Conservation (phyloP, 2,888 invertebrate species). For the Drosophila melanosoma region DNA sequence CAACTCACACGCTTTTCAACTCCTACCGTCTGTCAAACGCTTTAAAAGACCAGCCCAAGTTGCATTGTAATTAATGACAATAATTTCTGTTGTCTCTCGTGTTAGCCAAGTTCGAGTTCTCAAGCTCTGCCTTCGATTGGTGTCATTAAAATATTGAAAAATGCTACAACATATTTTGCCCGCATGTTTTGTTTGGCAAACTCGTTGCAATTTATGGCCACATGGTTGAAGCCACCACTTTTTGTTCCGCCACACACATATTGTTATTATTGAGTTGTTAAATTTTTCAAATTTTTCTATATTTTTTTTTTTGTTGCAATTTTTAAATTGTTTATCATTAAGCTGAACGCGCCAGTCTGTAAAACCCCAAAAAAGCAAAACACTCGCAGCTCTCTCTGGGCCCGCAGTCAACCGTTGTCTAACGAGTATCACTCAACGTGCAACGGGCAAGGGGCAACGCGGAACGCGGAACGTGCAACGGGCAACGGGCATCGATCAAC, state of each 20-base stretch:
- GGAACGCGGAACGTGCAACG: slow-evolving; percentile 12
- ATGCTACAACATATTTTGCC: slow-evolving; percentile 59
- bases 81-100: slow-evolving; percentile 78
- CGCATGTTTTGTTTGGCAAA: slow-evolving; percentile 39
- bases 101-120: slow-evolving; percentile 34
- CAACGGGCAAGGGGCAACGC: background rate
- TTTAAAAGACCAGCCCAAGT: slow-evolving; percentile 69
- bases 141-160: slow-evolving; percentile 75
- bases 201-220: slow-evolving; percentile 68
- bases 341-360: slow-evolving; percentile 65
- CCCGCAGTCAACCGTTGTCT: slow-evolving; percentile 1
- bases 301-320: slow-evolving; percentile 4
- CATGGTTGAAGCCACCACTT: slow-evolving; percentile 26
- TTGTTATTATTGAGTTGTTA: slow-evolving; percentile 61
- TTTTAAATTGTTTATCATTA: slow-evolving; percentile 34
- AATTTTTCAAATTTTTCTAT: slow-evolving; percentile 11
- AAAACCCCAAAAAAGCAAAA: slow-evolving; percentile 48
- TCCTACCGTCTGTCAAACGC: slow-evolving; percentile 80
- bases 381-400: slow-evolving; percentile 3
- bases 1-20: slow-evolving; percentile 68
- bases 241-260: slow-evolving; percentile 41
- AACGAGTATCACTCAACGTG: slow-evolving; percentile 41
- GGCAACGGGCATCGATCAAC: slow-evolving; percentile 50
- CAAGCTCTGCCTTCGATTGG: slow-evolving; percentile 61
- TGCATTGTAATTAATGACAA: slow-evolving; percentile 79